Evolutionary conservation across 1,140 invertebrate genomes (phyloP), one percentile per base, ranked within the genome.

Genomic region (Neodiprion pinetum): DNA sequence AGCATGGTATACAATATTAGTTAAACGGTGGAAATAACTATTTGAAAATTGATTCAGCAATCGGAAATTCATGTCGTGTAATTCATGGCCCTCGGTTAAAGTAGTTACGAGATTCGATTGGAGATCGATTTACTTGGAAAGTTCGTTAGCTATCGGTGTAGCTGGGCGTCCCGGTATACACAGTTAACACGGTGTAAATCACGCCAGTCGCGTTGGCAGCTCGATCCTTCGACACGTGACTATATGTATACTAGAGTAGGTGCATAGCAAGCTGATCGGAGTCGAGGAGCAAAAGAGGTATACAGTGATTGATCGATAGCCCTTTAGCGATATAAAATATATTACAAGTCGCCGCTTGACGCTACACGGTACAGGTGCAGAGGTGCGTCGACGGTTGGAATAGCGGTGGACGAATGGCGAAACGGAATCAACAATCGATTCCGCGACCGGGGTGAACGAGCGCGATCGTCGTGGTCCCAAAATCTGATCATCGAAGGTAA

Each of bases 111-210:
- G 28, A 40, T 40, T 40, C 28, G 28, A 40, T 40, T 40, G 28
- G 28, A 61, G 53, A 61, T 61, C 53, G n/a, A 61, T 40, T 40
- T 40, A 40, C 28, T 40, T 0, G 28, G 28, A 40, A 40, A 17
- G 53, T 61, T 61, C 53, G 28, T 40, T 40, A 40, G 5, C 28
- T 40, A 40, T 17, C 8, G 53, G 53, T 61, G n/a, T 61, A 61
- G 28, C 28, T 40, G 28, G 28, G 28, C 28, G 28, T 40, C 28
- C 28, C 28, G 28, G 28, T 40, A 40, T 40, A 40, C 28, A 40
- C 28, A 40, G 53, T 61, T 61, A 61, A 61, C 53, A 61, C n/a
- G 53, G n/a, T 61, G 53, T 61, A 8, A 61, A 61, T 61, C 53
- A 61, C 53, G 53, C n/a, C 53, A 17, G 11, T 61, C 7, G n/a